These are phyloP conservation scores for Polyommatus icarus DNA, from an alignment of 2,888 invertebrate genomes.

Conservation along the genomic window DNA sequence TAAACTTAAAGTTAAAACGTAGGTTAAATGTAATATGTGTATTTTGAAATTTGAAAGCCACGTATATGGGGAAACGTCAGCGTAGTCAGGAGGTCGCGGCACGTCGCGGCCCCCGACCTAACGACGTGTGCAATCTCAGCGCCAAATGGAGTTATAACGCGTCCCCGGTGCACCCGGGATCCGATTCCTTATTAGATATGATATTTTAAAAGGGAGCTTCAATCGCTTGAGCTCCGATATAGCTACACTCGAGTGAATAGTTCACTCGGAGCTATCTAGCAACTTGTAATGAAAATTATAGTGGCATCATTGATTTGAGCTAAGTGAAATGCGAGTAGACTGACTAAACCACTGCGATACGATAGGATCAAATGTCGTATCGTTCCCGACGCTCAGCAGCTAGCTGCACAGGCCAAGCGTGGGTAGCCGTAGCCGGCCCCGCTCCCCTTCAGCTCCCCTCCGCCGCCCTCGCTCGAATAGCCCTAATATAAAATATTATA, in stretches of 20 bases:
- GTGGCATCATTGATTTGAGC: neutral
- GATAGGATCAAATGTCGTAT: neutral
- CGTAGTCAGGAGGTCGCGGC: slow-evolving; percentile 36
- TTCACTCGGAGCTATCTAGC: neutral
- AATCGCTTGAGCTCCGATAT: neutral
- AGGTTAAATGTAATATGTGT: too few species aligned
- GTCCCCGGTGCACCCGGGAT: neutral
- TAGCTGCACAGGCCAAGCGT: neutral
- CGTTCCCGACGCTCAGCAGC: neutral
- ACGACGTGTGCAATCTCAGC: slow-evolving; percentile 1
- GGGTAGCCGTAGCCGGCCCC: neutral
- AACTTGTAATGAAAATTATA: neutral
- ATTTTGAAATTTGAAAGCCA: too few species aligned
- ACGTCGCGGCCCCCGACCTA: neutral
- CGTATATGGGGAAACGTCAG: slow-evolving; percentile 11
- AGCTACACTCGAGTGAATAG: neutral
- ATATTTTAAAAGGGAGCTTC: neutral
- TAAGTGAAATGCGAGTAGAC: neutral
- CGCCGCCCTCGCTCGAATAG: neutral
- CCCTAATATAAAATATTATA: neutral
- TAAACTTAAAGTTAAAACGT: too few species aligned
- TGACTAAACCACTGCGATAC: neutral
- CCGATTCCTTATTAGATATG: neutral
- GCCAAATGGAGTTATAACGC: neutral
- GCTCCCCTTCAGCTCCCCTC: neutral